Evolutionary conservation across 2,888 invertebrate genomes (phyloP).

Genomic region (Spilarctia lutea): DNA sequence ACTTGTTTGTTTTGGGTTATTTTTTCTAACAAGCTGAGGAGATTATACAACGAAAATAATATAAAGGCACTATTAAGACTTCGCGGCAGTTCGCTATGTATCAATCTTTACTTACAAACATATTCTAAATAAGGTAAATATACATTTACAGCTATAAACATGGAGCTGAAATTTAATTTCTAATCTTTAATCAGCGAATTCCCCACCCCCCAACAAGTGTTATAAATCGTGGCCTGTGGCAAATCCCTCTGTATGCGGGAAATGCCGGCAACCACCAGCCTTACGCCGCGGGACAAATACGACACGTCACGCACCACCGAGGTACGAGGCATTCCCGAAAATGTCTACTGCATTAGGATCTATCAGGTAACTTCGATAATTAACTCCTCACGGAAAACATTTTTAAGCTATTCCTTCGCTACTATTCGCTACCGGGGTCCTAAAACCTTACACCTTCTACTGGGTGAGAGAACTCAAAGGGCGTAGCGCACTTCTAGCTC

Average conservation of each 20-base stretch:
- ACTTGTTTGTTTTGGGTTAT: no score
- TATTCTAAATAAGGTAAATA: neutral
- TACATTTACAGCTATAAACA: neutral
- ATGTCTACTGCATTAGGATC: neutral
- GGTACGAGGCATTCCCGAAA: slow-evolving; percentile 7
- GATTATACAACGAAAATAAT: no score
- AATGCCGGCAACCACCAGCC: slow-evolving; percentile 1
- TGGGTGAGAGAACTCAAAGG: no score
- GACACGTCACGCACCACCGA: slow-evolving; percentile 16
- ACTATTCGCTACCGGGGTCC: no score
- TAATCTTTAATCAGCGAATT: slow-evolving; percentile 30
- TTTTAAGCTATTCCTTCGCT: no score
- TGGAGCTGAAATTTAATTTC: slow-evolving; percentile 30
- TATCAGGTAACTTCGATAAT: neutral
- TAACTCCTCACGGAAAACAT: no score
- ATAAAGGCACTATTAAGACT: no score
- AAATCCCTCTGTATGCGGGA: slow-evolving; percentile 12
- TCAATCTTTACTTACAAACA: neutral
- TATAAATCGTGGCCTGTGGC: slow-evolving; percentile 31
- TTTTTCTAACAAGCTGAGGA: no score
- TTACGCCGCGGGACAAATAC: slow-evolving; percentile 18
- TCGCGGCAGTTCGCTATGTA: no score
- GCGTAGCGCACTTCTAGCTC: no score
- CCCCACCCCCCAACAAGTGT: slow-evolving; percentile 7
- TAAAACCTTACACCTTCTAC: no score